Conservation (phyloP, 2,797 vertebrate species). For the Sebastes cheni region DNA sequence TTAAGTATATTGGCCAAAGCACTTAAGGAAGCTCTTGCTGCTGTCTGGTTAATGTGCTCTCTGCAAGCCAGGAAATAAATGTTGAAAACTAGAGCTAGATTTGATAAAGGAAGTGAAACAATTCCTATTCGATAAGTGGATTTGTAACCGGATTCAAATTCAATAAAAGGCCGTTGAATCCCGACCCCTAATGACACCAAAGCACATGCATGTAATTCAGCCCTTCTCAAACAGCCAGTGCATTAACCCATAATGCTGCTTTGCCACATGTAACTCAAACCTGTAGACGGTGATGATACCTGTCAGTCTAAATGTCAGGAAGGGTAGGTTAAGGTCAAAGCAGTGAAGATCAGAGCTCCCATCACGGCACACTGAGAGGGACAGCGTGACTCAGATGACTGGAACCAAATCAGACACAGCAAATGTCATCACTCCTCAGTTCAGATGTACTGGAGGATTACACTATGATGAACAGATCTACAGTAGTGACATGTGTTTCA, state of each 20-base stretch:
- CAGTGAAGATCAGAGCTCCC: conserved; percentile 26
- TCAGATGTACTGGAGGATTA: background rate
- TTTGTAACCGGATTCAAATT: background rate
- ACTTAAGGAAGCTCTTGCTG: background rate
- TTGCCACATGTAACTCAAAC: background rate
- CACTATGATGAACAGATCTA: background rate
- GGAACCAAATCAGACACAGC: conserved; percentile 24
- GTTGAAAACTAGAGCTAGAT: background rate
- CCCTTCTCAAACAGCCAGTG: background rate
- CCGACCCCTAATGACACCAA: background rate
- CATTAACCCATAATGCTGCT: background rate
- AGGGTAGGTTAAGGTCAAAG: conserved; percentile 31
- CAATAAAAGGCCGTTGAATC: background rate
- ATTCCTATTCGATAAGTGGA: background rate
- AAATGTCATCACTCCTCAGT: background rate
- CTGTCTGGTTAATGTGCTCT: background rate
- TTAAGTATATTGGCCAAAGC: background rate
- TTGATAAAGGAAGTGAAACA: background rate
- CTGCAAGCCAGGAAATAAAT: background rate
- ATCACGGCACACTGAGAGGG: background rate
- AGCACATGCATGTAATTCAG: background rate
- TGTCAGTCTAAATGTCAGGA: background rate
- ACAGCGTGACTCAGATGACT: background rate
- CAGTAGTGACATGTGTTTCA: background rate
- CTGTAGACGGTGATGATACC: background rate